These are phyloP conservation scores for Meriones unguiculatus DNA, from an alignment of 2,113 vertebrate genomes.

Conservation along the genomic window DNA sequence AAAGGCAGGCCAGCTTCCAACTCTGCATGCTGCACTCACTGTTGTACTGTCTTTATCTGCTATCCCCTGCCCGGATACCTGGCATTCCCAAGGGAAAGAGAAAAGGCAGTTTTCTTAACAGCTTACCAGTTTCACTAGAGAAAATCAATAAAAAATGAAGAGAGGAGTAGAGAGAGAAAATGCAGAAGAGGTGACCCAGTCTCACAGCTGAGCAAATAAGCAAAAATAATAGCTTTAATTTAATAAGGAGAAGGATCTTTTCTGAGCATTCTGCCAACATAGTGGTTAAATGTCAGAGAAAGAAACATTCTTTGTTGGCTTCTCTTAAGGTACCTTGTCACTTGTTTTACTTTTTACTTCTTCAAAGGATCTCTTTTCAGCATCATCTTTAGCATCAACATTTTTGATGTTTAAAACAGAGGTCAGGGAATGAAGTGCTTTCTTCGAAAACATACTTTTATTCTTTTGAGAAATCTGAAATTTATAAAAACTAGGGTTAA, in stretches of 20 bases:
- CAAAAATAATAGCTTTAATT: background rate
- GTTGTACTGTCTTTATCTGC: background rate
- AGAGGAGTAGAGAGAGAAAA: background rate
- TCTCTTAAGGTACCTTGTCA: constrained; percentile 26
- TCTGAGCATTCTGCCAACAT: background rate
- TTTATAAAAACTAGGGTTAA: background rate
- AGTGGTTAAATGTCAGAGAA: constrained; percentile 6
- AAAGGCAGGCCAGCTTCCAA: background rate
- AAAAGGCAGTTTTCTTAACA: background rate
- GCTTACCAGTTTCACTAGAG: constrained; percentile 11
- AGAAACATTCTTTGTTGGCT: background rate
- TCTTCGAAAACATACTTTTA: background rate
- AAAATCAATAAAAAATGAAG: constrained; percentile 52
- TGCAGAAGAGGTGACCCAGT: background rate
- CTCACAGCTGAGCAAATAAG: constrained; percentile 46
- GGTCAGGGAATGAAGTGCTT: background rate
- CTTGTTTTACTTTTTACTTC: constrained; percentile 54
- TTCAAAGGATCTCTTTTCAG: background rate
- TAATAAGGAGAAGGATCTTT: constrained; percentile 47
- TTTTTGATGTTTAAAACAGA: constrained; percentile 9
- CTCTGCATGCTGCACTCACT: background rate
- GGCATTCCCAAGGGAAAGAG: background rate
- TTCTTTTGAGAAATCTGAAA: constrained; percentile 3
- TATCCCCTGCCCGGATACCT: background rate
- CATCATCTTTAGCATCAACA: background rate